Evolutionary conservation across 2,113 vertebrate species (phyloP).

Genomic region (Uria lomvia): DNA sequence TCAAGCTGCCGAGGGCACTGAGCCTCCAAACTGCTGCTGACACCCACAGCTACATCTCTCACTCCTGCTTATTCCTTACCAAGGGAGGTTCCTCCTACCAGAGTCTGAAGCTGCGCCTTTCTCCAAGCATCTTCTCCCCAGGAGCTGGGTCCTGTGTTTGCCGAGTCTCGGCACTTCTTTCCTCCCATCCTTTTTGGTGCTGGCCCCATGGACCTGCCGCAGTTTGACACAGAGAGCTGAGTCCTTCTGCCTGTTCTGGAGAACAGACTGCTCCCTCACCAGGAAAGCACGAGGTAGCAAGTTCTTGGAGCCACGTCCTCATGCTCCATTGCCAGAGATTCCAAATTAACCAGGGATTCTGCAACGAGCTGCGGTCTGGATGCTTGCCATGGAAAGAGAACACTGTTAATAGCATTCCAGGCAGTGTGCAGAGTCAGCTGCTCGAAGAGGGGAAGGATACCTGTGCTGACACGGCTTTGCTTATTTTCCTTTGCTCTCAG

Average conservation of each 20-base stretch:
- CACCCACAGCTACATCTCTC: background rate
- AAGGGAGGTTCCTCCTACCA: background rate
- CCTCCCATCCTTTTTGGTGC: background rate
- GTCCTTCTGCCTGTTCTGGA: background rate
- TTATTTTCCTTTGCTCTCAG: background rate
- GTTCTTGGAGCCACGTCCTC: background rate
- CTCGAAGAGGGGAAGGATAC: background rate
- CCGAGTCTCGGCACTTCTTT: background rate
- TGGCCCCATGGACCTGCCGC: background rate
- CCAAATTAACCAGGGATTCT: background rate
- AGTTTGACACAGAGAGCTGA: background rate
- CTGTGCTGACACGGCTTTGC: background rate
- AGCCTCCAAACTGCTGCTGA: background rate
- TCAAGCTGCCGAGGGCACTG: rapidly evolving
- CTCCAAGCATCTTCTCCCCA: background rate
- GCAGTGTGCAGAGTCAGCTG: background rate
- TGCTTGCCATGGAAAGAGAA: background rate
- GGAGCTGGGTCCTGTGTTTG: background rate
- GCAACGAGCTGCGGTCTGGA: background rate
- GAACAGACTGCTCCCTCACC: background rate
- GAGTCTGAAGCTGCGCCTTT: background rate
- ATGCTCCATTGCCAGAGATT: background rate
- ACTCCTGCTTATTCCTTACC: background rate
- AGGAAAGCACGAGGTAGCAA: background rate
- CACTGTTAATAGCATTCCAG: background rate